phyloP scores from a whole-genome alignment of 2,797 vertebrate genomes.

The Euthynnus affinis region DNA sequence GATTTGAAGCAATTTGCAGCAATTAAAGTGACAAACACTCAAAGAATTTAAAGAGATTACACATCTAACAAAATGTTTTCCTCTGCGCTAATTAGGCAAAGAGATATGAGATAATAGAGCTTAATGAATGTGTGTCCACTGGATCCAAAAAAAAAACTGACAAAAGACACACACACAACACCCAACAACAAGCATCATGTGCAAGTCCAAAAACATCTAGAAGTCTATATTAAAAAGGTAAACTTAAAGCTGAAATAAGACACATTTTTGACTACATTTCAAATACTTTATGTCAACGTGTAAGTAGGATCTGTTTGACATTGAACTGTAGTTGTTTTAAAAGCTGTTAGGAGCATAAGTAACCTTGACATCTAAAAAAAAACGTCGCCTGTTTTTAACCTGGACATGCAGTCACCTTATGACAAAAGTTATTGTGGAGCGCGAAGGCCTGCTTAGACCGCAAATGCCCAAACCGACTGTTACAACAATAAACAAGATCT shows the following conservation, averaged over 20 bases:
- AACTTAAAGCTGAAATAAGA: no score
- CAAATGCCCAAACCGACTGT: conserved; percentile 7
- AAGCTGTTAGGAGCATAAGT: neutral
- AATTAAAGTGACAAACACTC: neutral
- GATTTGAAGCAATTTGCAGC: neutral
- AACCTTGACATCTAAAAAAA: neutral
- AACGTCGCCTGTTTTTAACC: neutral
- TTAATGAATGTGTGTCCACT: neutral
- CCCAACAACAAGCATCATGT: neutral
- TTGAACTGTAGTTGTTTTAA: neutral
- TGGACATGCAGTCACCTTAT: neutral
- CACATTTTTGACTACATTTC: no score
- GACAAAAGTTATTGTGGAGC: neutral
- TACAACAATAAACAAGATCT: conserved; percentile 44
- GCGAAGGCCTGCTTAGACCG: neutral
- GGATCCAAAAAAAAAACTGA: no score
- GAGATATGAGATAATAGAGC: neutral
- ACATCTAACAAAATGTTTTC: neutral
- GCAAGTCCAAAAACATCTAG: neutral
- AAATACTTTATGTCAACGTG: neutral
- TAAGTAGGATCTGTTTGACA: neutral
- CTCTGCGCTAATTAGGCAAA: neutral
- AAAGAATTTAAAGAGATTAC: neutral
- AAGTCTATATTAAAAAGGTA: neutral
- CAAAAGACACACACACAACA: neutral